phyloP scores from a whole-genome alignment of 2,888 invertebrate genomes.

The Ganaspis brasiliensis region DNA sequence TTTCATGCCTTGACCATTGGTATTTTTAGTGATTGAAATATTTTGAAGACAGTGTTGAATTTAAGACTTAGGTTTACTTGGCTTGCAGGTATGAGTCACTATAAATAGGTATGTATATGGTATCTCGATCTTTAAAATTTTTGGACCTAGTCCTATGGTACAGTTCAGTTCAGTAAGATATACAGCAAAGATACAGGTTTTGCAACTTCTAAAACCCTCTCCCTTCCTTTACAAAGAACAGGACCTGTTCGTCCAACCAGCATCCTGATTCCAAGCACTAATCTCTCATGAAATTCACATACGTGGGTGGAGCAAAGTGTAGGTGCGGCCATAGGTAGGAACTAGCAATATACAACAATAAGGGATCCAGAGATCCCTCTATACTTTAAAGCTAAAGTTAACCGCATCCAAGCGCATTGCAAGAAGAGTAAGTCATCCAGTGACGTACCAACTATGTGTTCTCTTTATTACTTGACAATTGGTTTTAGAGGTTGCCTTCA shows the following conservation, averaged over 20 bases:
- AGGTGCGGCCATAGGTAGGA: conserved; percentile 66
- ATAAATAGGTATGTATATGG: conserved; percentile 52
- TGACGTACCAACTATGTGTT: conserved; percentile 56
- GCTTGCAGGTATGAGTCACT: conserved; percentile 53
- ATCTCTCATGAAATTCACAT: conserved; percentile 60
- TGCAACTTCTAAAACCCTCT: conserved; percentile 58
- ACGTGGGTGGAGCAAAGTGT: conserved; percentile 68
- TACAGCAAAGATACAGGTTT: conserved; percentile 63
- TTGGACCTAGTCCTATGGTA: conserved; percentile 58
- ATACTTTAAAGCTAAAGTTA: conserved; percentile 65
- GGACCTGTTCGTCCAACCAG: conserved; percentile 50
- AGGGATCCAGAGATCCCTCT: conserved; percentile 60
- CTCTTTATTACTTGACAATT: background rate
- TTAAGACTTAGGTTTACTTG: background rate
- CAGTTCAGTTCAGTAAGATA: conserved; percentile 58
- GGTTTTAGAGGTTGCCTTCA: too few species aligned
- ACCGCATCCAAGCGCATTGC: conserved; percentile 67
- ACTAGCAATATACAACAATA: conserved; percentile 70
- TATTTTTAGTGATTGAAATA: background rate
- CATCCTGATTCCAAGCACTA: conserved; percentile 65
- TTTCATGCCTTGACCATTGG: too few species aligned
- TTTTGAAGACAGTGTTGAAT: background rate
- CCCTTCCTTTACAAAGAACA: conserved; percentile 44
- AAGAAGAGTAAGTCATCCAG: conserved; percentile 70
- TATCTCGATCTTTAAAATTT: conserved; percentile 59